A percentile compares a stretch with the other conserved stretches of the same genome.
These are phyloP conservation scores for Liodrosophila aerea DNA, from an alignment of 2,888 invertebrate species.

Conservation along the genomic window DNA sequence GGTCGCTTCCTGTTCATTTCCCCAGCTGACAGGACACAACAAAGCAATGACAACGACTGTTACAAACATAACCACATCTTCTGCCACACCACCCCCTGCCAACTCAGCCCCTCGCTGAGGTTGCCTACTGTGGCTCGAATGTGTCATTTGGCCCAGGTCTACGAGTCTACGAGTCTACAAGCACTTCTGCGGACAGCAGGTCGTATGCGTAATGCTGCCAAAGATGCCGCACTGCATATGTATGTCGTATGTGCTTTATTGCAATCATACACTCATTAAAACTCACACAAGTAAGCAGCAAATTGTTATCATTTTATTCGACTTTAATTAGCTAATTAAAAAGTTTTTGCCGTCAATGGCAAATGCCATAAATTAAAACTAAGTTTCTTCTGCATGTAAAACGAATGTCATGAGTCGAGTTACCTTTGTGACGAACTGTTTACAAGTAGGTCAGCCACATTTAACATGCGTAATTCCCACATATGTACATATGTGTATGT, in stretches of 20 bases:
- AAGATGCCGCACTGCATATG: conserved; percentile 9
- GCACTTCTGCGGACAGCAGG: conserved; percentile 12
- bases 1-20: conserved; percentile 48
- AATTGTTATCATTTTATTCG: neutral
- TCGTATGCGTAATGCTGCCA: conserved; percentile 22
- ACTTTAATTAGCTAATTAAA: conserved; percentile 10
- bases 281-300: neutral
- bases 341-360: neutral
- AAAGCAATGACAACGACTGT: conserved; percentile 22
- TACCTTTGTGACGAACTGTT: neutral
- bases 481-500: too few relatives aligned
- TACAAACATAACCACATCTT: conserved; percentile 1
- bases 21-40: conserved; percentile 31
- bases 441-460: neutral
- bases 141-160: neutral
- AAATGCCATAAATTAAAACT: too few relatives aligned
- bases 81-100: neutral
- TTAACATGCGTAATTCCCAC: too few relatives aligned
- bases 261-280: conserved; percentile 17
- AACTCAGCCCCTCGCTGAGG: too few relatives aligned
- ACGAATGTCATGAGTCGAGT: too few relatives aligned
- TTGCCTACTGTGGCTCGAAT: too few relatives aligned
- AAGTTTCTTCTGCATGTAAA: too few relatives aligned
- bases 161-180: neutral
- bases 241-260: too few relatives aligned